Evolutionary conservation across 2,797 vertebrate species (phyloP), one percentile per base, ranked within the genome.

Genomic region (Sebastiscus albofasciatus): DNA sequence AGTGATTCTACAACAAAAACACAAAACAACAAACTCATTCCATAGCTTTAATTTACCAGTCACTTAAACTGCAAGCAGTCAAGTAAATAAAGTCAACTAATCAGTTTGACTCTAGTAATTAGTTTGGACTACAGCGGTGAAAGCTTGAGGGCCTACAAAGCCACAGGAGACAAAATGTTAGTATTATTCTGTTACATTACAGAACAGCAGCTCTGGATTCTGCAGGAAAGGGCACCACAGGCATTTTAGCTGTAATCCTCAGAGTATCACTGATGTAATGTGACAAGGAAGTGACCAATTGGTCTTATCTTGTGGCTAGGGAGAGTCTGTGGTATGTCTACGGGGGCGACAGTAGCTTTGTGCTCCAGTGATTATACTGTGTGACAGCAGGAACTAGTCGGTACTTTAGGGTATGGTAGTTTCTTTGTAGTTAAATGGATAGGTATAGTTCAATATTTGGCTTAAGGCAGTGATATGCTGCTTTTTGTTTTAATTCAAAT

Each of bases 1-100:
- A 79, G 2, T 68, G 85, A 99, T 96, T 95, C 99, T 99, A 94
- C 70, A 95, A 91, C 82, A 88, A 90, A 90, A 84, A 87, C 49
- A 79, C 26, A 87, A 83, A 81, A 73, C 66, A 82, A 82, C 0
- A 5, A 64, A 76, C 18, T 70, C 22, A 85, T 56, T 71, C 11
- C 54, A 84, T 11, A 66, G 31, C 22, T 58, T 65, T 36, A 31
- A 83, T 59, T 60, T 49, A 74, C 56, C 59, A 67, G 58, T 79
- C 59, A 75, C 49, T 74, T 52, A 3, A 49, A 69, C 46, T 66
- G n/a, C 56, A 70, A 75, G 55, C 46, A 70, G 58, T 68, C 71
- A 82, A 75, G 66, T 71, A 33, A 68, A 71, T 70, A 34, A 77
- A 83, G 75, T 36, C 36, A 76, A 66, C 59, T 75, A 33, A 80